Evolutionary conservation across 2,113 vertebrate genomes (phyloP), one percentile per base, ranked within the genome.

Genomic region (Nansenia antarctica): DNA sequence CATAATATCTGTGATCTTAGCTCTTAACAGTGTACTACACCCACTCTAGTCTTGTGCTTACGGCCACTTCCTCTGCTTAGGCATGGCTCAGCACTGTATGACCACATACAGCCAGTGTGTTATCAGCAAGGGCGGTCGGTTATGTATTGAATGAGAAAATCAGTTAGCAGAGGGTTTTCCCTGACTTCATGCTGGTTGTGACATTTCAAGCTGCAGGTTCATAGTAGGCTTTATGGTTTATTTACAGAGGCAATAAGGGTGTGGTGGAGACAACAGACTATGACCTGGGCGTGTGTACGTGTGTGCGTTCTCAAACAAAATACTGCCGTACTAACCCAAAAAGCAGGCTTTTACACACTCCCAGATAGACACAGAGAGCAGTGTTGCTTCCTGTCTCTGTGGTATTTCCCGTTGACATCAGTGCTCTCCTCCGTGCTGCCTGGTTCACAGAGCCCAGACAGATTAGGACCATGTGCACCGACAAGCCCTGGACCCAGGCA

Each of bases 331-430:
- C n/a, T n/a, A n/a, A n/a, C 65, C 54, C 32, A 27, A 22, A 57
- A n/a, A 18, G 30, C 54, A 59, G 26, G 26, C 52, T 59, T 22
- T 18, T 35, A n/a, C n/a, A n/a, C n/a, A n/a, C n/a, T n/a, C n/a
- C n/a, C n/a, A n/a, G n/a, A n/a, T n/a, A n/a, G n/a, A n/a, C n/a
- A n/a, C n/a, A n/a, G n/a, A n/a, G n/a, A n/a, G n/a, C n/a, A 45
- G 1, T 18, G 31, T 22, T 31, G 8, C 63, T 67, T 24, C 24
- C 52, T 67, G 31, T 30, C 66, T 59, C 26, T 27, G 29, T 53
- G 67, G 45, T 26, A 53, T 62, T 70, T 70, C 58, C 67, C 31
- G 39, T 42, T 62, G 30, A 70, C 30, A 69, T 34, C 6, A 42
- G 9, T 18, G 34, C 69, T 5, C 32, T 42, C 15, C 52, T 54